Percentiles rank a stretch among this genome's conserved stretches.
Conservation (phyloP, 37 sponge, comb jelly and placozoan species). For the Axinella damicornis region DNA sequence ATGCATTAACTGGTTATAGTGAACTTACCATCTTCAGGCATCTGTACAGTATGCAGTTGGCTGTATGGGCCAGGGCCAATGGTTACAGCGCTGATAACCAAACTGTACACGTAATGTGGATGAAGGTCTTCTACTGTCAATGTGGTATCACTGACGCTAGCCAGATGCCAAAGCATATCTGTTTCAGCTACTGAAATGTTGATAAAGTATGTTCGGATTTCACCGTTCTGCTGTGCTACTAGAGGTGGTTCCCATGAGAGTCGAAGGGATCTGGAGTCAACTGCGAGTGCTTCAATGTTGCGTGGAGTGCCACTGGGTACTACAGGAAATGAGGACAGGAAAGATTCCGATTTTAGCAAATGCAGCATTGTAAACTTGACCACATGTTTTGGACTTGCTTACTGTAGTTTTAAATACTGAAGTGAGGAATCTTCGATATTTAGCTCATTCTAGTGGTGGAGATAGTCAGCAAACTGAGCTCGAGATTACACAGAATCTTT, state of each 20-base stretch:
- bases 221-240: not conserved
- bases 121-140: slow-evolving; percentile 2
- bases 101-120: slow-evolving; percentile 20
- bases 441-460: too few relatives aligned
- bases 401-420: too few relatives aligned
- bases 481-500: too few relatives aligned
- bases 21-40: slow-evolving; percentile 20
- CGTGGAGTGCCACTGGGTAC: slow-evolving; percentile 2
- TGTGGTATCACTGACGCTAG: not conserved
- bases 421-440: too few relatives aligned
- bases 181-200: not conserved
- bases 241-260: not conserved
- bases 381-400: too few relatives aligned
- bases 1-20: not conserved
- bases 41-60: not conserved
- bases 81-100: slow-evolving; percentile 28
- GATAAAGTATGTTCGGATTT: not conserved
- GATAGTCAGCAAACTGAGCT: too few relatives aligned
- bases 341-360: too few relatives aligned
- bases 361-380: too few relatives aligned
- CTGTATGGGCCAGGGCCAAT: slow-evolving; percentile 24
- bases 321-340: not conserved
- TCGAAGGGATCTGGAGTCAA: not conserved
- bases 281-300: not conserved
- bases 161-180: not conserved